phyloP scores from a whole-genome alignment of 1,140 invertebrate species.

The Penaeus chinensis region DNA sequence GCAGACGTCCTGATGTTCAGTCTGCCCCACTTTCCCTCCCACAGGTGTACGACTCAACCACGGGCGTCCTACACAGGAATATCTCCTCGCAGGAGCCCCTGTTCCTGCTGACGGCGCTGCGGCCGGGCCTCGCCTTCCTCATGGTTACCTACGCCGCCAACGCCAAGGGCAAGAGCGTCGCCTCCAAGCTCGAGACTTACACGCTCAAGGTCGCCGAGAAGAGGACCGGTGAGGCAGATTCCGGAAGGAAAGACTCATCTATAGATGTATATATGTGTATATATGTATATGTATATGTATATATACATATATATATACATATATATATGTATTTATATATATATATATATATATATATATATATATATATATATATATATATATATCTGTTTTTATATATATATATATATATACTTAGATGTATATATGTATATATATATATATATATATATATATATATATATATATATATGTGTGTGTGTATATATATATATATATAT shows the following conservation, averaged over 20 bases:
- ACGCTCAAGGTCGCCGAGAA: slow-evolving; percentile 86
- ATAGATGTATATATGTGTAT: not conserved
- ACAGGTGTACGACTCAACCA: slow-evolving; percentile 47
- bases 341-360: too few species aligned
- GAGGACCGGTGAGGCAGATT: slow-evolving; percentile 76
- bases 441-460: too few species aligned
- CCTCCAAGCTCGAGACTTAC: slow-evolving; percentile 83
- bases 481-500: too few species aligned
- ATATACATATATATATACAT: too few species aligned
- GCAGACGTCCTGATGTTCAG: too few species aligned
- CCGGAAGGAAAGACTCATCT: too few species aligned
- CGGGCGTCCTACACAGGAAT: slow-evolving; percentile 42
- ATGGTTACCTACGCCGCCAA: slow-evolving; percentile 86
- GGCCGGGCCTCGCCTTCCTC: slow-evolving; percentile 76
- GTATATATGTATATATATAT: too few species aligned
- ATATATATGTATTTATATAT: too few species aligned
- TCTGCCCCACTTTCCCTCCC: not conserved
- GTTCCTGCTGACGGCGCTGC: slow-evolving; percentile 65
- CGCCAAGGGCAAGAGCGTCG: slow-evolving; percentile 86
- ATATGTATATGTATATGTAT: not conserved
- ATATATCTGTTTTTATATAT: too few species aligned
- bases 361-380: too few species aligned
- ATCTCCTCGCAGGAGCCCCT: slow-evolving; percentile 27
- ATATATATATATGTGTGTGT: too few species aligned
- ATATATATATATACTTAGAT: too few species aligned